Conservation (phyloP, 2,113 vertebrate genomes). For the Ailuropoda melanoleuca region DNA sequence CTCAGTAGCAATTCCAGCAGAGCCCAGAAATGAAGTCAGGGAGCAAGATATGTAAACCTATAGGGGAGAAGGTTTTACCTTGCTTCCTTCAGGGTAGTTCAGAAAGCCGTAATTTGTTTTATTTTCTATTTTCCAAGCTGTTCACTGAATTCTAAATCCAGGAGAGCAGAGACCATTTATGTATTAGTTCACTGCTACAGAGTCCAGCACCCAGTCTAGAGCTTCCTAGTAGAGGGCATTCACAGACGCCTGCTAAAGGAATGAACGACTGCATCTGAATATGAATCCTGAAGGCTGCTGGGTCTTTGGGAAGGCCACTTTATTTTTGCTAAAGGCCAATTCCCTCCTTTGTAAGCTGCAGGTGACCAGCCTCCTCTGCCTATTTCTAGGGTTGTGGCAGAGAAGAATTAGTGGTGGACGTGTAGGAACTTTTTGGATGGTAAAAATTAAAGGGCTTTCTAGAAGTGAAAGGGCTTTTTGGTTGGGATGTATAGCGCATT, state of each 20-base stretch:
- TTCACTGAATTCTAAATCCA: not conserved
- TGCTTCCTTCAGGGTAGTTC: not conserved
- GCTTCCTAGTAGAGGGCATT: not conserved
- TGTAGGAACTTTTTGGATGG: not conserved
- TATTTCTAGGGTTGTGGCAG: not conserved
- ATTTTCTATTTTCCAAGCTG: not conserved
- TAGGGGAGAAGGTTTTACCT: not conserved
- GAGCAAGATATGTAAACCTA: not conserved
- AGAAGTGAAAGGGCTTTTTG: not conserved
- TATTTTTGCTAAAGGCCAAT: not conserved
- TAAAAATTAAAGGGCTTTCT: not conserved
- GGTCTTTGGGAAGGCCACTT: not conserved
- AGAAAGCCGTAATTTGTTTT: not conserved
- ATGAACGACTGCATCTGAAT: not conserved
- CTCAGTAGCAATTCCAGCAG: not conserved
- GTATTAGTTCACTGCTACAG: not conserved
- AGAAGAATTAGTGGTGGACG: not conserved
- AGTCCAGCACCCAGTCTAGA: not conserved
- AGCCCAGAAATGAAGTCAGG: not conserved
- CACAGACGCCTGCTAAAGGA: not conserved
- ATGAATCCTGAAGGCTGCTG: not conserved
- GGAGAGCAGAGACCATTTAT: not conserved
- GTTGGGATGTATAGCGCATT: not conserved
- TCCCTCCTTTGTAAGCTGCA: not conserved
- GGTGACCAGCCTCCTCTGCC: not conserved